Percentiles rank a stretch among this genome's conserved stretches.
Evolutionary conservation across 2,113 vertebrate genomes (phyloP).

Genomic region (Tichodroma muraria): DNA sequence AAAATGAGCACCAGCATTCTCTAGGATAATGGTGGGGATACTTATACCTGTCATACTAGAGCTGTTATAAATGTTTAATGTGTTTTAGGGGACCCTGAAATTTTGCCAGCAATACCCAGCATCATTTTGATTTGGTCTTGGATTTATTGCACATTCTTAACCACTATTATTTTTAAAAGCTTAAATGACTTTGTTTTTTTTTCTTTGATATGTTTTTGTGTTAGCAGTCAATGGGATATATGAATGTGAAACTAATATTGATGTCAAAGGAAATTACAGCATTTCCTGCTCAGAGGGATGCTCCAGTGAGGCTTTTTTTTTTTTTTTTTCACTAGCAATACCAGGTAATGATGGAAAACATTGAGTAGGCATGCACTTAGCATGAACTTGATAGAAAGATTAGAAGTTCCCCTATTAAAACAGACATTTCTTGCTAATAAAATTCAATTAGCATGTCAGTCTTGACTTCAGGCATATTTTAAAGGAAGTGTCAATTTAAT

Average conservation of each 20-base stretch:
- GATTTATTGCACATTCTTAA: background rate
- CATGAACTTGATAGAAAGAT: background rate
- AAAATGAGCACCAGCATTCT: background rate
- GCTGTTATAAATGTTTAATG: background rate
- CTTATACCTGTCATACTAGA: background rate
- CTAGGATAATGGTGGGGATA: background rate
- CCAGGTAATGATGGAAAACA: background rate
- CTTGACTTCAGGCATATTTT: conserved; percentile 29
- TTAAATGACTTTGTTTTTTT: background rate
- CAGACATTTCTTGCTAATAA: conserved; percentile 11
- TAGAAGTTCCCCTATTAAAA: conserved; percentile 29
- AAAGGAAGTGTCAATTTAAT: conserved; percentile 48
- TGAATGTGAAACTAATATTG: background rate
- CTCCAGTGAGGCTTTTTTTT: background rate
- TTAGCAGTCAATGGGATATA: background rate
- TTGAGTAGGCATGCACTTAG: background rate
- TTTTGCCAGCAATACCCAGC: background rate
- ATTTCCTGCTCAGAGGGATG: background rate
- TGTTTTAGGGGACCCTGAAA: background rate
- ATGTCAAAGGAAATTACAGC: background rate
- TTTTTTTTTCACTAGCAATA: background rate
- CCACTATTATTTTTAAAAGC: background rate
- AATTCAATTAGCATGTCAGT: conserved; percentile 37
- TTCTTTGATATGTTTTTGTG: background rate
- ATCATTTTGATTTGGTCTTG: background rate